phyloP scores from a whole-genome alignment of 2,797 vertebrate species.

The Notoglanidium macrostoma region DNA sequence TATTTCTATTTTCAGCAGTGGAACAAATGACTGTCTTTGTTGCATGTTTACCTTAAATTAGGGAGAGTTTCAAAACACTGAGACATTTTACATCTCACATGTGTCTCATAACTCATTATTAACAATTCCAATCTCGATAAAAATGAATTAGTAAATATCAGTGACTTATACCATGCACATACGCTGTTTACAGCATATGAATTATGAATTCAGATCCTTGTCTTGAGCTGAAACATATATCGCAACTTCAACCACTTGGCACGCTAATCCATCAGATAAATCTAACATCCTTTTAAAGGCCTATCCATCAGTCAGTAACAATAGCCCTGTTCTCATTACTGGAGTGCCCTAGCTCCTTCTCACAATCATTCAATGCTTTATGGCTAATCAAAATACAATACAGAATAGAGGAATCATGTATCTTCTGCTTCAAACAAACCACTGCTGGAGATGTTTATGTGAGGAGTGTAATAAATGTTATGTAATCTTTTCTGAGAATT shows the following conservation, averaged over 20 bases:
- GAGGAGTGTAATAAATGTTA: not conserved
- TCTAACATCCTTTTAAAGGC: conserved; percentile 62
- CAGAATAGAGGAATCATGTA: conserved; percentile 28
- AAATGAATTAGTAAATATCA: not conserved
- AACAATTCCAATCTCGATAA: not conserved
- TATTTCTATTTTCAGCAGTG: not conserved
- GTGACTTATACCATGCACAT: not conserved
- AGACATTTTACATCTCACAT: not conserved
- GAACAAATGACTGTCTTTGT: not conserved
- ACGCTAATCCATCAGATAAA: conserved; percentile 73
- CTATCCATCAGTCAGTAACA: conserved; percentile 75
- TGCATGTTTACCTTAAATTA: not conserved
- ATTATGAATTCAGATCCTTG: conserved; percentile 67
- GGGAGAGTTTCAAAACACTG: not conserved
- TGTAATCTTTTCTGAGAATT: not conserved
- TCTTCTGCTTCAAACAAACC: conserved; percentile 31
- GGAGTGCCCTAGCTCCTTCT: conserved; percentile 17
- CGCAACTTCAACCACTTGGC: conserved; percentile 68
- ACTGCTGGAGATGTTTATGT: not conserved
- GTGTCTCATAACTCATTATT: not conserved
- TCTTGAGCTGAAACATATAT: conserved; percentile 50
- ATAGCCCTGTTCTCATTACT: conserved; percentile 35
- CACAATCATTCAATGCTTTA: conserved; percentile 53
- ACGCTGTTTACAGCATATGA: not conserved
- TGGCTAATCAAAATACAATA: conserved; percentile 35